Percentiles rank a stretch among this genome's conserved stretches.
Evolutionary conservation across 2,888 invertebrate species (phyloP).

Genomic region (Balanococcus diminutus): DNA sequence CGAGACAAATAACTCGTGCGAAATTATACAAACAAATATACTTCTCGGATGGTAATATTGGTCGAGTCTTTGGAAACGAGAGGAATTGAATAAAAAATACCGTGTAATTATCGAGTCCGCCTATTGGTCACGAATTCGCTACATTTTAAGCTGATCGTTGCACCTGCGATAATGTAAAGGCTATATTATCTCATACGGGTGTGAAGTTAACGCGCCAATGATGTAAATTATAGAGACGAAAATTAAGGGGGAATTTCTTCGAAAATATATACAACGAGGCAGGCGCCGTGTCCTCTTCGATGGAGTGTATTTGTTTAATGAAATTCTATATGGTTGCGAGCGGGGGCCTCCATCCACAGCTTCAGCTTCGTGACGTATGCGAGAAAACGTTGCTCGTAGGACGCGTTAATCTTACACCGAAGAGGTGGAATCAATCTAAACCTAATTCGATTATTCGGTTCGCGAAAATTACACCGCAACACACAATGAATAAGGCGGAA

Average conservation of each 20-base stretch:
- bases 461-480: not conserved
- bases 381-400: not conserved
- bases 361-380: not conserved
- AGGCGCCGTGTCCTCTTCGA: too few species aligned
- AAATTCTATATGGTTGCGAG: not conserved
- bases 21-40: not conserved
- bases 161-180: constrained; percentile 17
- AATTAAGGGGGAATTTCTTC: not conserved
- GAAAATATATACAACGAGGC: not conserved
- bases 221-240: not conserved
- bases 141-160: constrained; percentile 35
- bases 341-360: too few species aligned
- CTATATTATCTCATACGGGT: constrained; percentile 25
- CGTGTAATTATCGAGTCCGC: constrained; percentile 32
- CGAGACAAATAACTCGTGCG: not conserved
- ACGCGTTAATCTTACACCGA: not conserved
- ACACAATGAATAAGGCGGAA: not conserved
- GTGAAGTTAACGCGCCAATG: constrained; percentile 22
- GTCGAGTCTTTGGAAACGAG: not conserved
- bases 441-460: not conserved
- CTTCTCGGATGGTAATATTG: not conserved
- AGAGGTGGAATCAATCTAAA: constrained; percentile 3
- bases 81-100: not conserved
- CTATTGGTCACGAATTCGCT: constrained; percentile 34
- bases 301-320: constrained; percentile 15